Percentiles rank a stretch among this genome's conserved stretches.
These are phyloP conservation scores for Paramormyrops hopkinsi DNA, from an alignment of 2,797 vertebrate species.

Conservation along the genomic window DNA sequence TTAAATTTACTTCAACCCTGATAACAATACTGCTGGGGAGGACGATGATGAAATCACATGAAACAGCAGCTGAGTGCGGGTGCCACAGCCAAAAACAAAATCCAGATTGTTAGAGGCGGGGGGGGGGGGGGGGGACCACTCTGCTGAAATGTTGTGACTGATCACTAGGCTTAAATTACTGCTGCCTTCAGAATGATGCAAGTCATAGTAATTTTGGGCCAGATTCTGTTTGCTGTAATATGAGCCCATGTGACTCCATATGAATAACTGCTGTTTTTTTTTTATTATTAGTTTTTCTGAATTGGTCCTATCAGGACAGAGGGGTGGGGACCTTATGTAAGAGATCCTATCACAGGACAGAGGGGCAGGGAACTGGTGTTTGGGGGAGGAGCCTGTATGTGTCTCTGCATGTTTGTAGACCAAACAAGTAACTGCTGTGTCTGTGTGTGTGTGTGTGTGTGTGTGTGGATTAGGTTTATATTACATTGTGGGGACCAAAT, in stretches of 20 bases:
- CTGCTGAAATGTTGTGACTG: constrained; percentile 5
- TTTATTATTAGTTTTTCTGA: background rate
- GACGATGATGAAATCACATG: constrained; percentile 17
- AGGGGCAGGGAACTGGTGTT: background rate
- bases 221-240: constrained; percentile 13
- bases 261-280: background rate
- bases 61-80: background rate
- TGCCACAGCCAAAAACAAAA: constrained; percentile 10
- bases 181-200: constrained; percentile 15
- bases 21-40: constrained; percentile 12
- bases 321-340: background rate
- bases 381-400: constrained; percentile 1
- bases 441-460: background rate
- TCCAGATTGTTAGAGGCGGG: constrained; percentile 7
- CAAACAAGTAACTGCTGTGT: background rate
- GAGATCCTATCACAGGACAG: background rate
- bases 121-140: background rate
- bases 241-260: background rate
- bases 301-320: background rate
- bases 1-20: background rate
- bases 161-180: constrained; percentile 17
- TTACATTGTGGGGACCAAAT: too few relatives aligned
- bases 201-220: constrained; percentile 9
- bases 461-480: background rate
- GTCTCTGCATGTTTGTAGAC: background rate